phyloP scores from a whole-genome alignment of 2,797 vertebrate genomes.

The Peromyscus melanophrys region DNA sequence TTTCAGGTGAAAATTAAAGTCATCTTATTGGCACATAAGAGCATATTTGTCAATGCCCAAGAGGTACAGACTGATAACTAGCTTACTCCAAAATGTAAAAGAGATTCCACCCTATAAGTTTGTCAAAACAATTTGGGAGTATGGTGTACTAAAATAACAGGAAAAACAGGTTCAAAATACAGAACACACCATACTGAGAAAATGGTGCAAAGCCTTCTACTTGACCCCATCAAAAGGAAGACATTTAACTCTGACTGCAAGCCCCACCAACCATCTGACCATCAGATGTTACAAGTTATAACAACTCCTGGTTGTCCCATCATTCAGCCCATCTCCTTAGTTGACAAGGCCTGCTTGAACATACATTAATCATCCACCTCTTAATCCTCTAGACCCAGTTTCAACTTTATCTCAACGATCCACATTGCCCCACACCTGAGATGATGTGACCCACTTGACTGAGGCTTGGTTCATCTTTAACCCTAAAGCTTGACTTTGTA shows the following conservation, averaged over 20 bases:
- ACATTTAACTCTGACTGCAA: not conserved
- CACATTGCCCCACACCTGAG: not conserved
- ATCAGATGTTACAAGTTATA: not conserved
- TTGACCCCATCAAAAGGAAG: no score
- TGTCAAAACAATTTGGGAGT: not conserved
- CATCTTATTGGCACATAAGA: not conserved
- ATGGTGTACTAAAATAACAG: not conserved
- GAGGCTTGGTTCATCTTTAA: not conserved
- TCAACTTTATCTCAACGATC: not conserved
- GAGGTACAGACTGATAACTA: not conserved
- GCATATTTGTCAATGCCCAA: not conserved
- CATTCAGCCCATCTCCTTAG: not conserved
- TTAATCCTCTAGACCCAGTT: not conserved
- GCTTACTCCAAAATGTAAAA: not conserved
- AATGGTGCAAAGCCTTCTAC: not conserved
- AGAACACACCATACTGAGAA: not conserved
- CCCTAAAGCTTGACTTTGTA: not conserved
- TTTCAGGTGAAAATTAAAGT: not conserved
- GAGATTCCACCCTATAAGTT: no score
- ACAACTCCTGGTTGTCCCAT: not conserved
- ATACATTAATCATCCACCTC: accelerated
- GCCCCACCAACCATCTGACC: not conserved
- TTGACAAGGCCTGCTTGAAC: not conserved
- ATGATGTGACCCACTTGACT: not conserved
- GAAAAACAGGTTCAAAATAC: not conserved